Evolutionary conservation across 2,888 invertebrate genomes (phyloP), one percentile per base, ranked within the genome.

Genomic region (Onthophagus sagittarius): DNA sequence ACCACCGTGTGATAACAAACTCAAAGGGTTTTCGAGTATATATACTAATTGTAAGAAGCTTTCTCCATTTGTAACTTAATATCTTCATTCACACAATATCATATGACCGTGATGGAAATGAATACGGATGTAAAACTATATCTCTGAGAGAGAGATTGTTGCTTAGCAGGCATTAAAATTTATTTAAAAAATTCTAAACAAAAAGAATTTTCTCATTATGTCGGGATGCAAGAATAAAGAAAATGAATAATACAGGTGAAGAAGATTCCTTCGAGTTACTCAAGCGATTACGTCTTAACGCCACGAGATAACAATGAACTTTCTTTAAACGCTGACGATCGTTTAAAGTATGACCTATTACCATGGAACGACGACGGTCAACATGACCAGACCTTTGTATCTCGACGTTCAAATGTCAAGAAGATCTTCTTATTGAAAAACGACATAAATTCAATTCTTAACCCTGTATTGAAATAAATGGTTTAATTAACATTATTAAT

Each of bases 41-140:
- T 67, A 67, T 67, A 67, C 39, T 53, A 33, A 33, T n/a, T n/a
- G 65, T 15, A 67, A 23, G 15, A 9, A n/a, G 23, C 67, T 67
- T 15, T 67, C 67, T 67, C 67, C 64, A 23, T 23, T 23, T 53
- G 39, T 9, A 53, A 53, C 6, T 53, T 53, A 11, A 53, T 53
- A 53, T 53, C 6, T 53, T 53, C 39, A 53, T 53, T 53, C 6
- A 11, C 39, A 9, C 11, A 9, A 53, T 53, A 4, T 63, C 63
- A 15, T 15, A 63, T 63, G 15, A 63, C 2, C 39, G 11, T 63
- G 63, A n/a, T n/a, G 63, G 63, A 63, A 63, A 53, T 53, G 7
- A 53, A 53, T 53, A 53, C 39, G 2, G 39, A 11, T 53, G 39
- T 53, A 53, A 53, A 53, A 11, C 11, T 53, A 53, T 53, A 53